Evolutionary conservation across 2,888 invertebrate genomes (phyloP), one percentile per base, ranked within the genome.

Genomic region (Spilosoma lubricipeda): DNA sequence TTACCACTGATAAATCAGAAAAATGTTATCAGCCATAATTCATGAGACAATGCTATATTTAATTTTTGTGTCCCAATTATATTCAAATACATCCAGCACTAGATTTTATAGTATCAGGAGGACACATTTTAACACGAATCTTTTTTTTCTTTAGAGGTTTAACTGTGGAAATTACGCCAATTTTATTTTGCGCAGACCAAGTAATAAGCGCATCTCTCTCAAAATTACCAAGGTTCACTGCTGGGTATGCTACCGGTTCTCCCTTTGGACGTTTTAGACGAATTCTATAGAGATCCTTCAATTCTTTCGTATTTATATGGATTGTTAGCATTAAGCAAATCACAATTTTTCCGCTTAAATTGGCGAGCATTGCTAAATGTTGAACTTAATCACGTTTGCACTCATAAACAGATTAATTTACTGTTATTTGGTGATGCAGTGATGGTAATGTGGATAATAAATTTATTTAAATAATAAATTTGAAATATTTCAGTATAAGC

Each of bases 321-420:
- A 48, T 48, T 67, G 33, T n/a, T 18, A 73, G 3, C n/a, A 56
- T n/a, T 27, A 73, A n/a, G 42, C 65, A 66, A 20, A 73, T 27
- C 27, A 33, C 33, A n/a, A 73, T 63, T 36, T 42, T 70, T 59
- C 63, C 45, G 67, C 7, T 33, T n/a, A 67, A 59, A 27, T 63
- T 67, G 13, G 59, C 59, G 59, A n/a, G 63, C 67, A 74, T 70
- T 13, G 15, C 33, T 42, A 18, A 30, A 27, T 15, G 15, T 27
- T 23, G 7, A 48, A 3, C 48, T 1, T 45, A 30, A 48, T 30
- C 23, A 30, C 45, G 9, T 67, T 67, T 30, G 5, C 45, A 27
- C 1, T 27, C 7, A 45, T 20, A 20, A 42, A 67, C 45, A 20
- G 20, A 30, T 30, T 13, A 59, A 52, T 56, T 56, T 9, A 56